These are phyloP conservation scores for Syrphus vitripennis DNA, from an alignment of 2,888 invertebrate species.

Conservation along the genomic window DNA sequence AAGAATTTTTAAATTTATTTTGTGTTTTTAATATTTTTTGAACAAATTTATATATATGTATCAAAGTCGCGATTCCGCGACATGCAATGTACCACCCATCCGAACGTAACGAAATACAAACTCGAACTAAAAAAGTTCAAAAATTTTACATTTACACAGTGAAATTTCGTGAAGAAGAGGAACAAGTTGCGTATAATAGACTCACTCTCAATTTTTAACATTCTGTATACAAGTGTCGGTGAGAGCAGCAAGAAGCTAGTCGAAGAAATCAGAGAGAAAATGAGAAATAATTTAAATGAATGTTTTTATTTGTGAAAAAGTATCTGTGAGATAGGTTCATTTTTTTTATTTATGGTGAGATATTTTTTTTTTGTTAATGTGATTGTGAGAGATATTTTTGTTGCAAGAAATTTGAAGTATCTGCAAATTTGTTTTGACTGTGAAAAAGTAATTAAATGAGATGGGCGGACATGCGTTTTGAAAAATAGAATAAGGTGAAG, in stretches of 20 bases:
- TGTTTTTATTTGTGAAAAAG: neutral
- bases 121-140: slow-evolving; percentile 78
- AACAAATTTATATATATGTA: slow-evolving; percentile 61
- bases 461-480: slow-evolving; percentile 57
- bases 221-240: neutral
- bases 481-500: neutral
- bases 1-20: neutral
- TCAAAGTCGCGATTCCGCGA: slow-evolving; percentile 75
- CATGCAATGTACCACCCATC: slow-evolving; percentile 76
- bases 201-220: slow-evolving; percentile 1
- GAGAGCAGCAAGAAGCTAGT: neutral
- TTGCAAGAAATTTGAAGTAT: slow-evolving; percentile 5
- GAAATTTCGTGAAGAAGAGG: slow-evolving; percentile 17
- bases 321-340: slow-evolving; percentile 35
- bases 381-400: slow-evolving; percentile 35
- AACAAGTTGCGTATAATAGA: slow-evolving; percentile 61
- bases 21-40: neutral
- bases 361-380: neutral
- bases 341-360: slow-evolving; percentile 6
- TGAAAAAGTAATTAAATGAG: slow-evolving; percentile 38
- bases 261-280: neutral
- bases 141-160: slow-evolving; percentile 15
- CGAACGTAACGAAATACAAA: slow-evolving; percentile 80
- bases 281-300: slow-evolving; percentile 1
- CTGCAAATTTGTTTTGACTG: slow-evolving; percentile 63